These are phyloP conservation scores for Eristalinus aeneus DNA, from an alignment of 2,888 invertebrate species.

Conservation along the genomic window DNA sequence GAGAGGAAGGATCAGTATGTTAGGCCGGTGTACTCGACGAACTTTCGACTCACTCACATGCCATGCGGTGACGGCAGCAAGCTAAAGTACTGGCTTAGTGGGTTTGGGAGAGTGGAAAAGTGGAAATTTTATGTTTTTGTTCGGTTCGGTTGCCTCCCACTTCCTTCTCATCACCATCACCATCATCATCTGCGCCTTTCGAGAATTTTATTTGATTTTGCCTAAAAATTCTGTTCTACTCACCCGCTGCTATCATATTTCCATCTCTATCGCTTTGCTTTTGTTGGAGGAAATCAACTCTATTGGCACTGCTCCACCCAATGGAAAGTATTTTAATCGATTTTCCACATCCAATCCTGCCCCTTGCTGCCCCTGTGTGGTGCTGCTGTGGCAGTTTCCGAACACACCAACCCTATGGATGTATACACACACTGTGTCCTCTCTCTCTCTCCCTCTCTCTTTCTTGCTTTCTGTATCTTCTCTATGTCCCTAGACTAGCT, in stretches of 20 bases:
- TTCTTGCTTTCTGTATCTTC: neutral
- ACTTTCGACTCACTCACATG: neutral
- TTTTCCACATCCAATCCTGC: constrained; percentile 77
- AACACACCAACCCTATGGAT: neutral
- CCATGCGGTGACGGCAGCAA: neutral
- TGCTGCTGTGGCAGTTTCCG: neutral
- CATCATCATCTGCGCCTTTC: constrained; percentile 61
- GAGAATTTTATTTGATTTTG: constrained; percentile 60
- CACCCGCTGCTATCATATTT: constrained; percentile 7
- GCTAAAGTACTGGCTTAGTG: neutral
- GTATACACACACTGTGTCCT: neutral
- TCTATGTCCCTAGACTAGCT: neutral
- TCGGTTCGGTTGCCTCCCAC: constrained; percentile 55
- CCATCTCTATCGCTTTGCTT: constrained; percentile 30
- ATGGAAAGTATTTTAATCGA: constrained; percentile 77
- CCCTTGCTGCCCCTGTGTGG: neutral
- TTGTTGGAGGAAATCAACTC: constrained; percentile 38
- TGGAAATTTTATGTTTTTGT: constrained; percentile 44
- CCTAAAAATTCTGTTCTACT: neutral
- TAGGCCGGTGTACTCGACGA: neutral
- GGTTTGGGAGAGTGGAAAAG: neutral
- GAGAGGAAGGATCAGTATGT: neutral
- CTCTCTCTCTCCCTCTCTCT: no score
- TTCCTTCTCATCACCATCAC: neutral
- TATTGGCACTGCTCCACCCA: constrained; percentile 65